Evolutionary conservation across 2,888 invertebrate species (phyloP), one percentile per base, ranked within the genome.

Genomic region (Oxytorus armatus): DNA sequence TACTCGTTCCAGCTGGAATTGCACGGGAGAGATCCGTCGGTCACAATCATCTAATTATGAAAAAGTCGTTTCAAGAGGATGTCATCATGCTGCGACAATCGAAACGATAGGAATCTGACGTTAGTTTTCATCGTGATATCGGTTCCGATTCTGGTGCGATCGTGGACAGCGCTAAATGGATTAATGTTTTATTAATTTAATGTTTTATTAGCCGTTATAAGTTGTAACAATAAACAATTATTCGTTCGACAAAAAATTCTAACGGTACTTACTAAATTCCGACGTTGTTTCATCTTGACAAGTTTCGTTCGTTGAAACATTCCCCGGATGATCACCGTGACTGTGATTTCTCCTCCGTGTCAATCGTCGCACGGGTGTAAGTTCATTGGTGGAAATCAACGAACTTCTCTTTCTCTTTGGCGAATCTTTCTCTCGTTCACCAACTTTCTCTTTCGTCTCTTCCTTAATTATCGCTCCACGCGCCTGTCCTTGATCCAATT

Each of bases 41-140:
- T 51, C 51, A 10, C 8, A 36, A 8, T 8, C 36, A 1, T 36
- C 10, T 1, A 29, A 23, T 39, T 8, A 47, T 44, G 16, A 33
- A 36, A 49, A n/a, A 59, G 25, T 51, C 21, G 10, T 76, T 42
- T 57, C 49, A n/a, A 59, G 25, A 57, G 47, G 47, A 66, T 57
- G 51, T 68, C 39, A 49, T 75, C 23, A 36, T 75, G 75, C 66
- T 51, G 44, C 42, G 10, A 57, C 14, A 18, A 66, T 47, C 47
- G 53, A 39, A 33, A 70, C 65, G 25, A 68, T 53, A 33, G 10
- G 33, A 53, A 55, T 21, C 39, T 29, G n/a, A 21, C 25, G 16
- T 18, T 3, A 16, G 14, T n/a, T 72, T 68, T 76, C 76, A 79
- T 66, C 79, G 79, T 18, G 72, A 57, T 29, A 66, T 18, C 14